Base-by-base conservation (phyloP, 2,888 invertebrate genomes). In the Trichopria drosophilae region DNA sequence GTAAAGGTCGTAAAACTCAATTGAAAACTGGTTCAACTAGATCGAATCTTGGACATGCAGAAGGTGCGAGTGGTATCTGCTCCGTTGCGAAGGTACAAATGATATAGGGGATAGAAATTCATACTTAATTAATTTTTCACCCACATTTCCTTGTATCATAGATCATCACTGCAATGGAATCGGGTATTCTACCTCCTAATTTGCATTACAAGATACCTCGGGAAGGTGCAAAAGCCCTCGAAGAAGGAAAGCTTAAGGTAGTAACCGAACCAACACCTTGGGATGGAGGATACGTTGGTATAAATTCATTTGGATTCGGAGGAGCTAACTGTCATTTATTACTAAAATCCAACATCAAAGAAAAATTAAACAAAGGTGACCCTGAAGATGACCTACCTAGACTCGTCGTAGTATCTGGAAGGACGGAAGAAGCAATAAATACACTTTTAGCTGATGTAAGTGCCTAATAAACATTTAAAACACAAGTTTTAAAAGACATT, bases 221-320 rank as follows among this genome's bases (percentile, higher is more conserved):
- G 29, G 69, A 81, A 23, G 82, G 81, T 1, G 81, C 86, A 0
- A 74, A 79, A 9, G 81, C 84, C 0, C 69, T 88, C 0, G 76
- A 78, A 1, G 81, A 85, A 29, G 83, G 83, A 0, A 77, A 84
- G 31, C 72, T 87, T 32, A 67, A 81, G 59, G 90, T 95, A 1
- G 86, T 95, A 1, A 83, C 85, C 0, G 88, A 85, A 32, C 81
- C 79, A 69, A 85, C 76, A 19, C 83, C 81, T 0, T 86, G 91
- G 81, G 76, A 81, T 28, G 86, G 87, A 15, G 88, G 90, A 15
- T 52, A 59, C 32, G 85, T 88, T 19, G 93, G 88, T 7, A 80
- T 94, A 15, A 95, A 92, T 78, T 92, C 90, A n/a, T 95, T 94
- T 72, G 94, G 95, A 0, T 95, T 95, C 69, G 94, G 94, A 23